Evolutionary conservation across 2,797 vertebrate genomes (phyloP), one percentile per base, ranked within the genome.

Genomic region (Mormyrops boulengeri): DNA sequence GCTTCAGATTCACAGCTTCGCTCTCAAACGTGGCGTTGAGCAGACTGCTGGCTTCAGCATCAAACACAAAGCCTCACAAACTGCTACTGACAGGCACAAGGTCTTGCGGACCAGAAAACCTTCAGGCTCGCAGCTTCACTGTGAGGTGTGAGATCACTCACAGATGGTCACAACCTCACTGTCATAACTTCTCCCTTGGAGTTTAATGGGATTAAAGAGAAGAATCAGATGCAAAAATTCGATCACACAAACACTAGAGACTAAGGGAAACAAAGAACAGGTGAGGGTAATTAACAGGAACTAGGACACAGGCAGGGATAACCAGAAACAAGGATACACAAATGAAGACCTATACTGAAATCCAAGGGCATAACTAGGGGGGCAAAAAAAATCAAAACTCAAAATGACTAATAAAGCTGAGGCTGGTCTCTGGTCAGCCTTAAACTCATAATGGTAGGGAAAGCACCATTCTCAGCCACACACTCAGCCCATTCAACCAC

Each of bases 181-280:
- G n/a, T 89, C 49, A 4, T 3, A 91, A 85, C 49, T 89, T 89
- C 89, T 84, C 53, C 87, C 73, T 89, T 38, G 66, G 77, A 62
- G 82, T 85, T 57, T 85, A 84, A 44, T 49, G 44, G 80, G 80
- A 49, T 84, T 17, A 82, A 82, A 47, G 77, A 47, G 77, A 47
- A 41, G 38, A 82, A 82, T 82, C 80, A 22, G 80, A 49, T 49
- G 80, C 80, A 84, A 49, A 49, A 49, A 73, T 73, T 17, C 52
- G 82, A 85, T 85, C n/a, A 73, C 4, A 17, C 12, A 38, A 38
- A 17, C 34, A 38, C 30, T 73, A 73, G 66, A 17, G 30, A 38
- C 30, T 38, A 73, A 34, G 30, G 30, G 12, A 34, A 73, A 38
- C 66, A 38, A 38, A 17, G 30, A 2, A 11, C 30, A 38, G 66